Evolutionary conservation across 2,888 invertebrate genomes (phyloP), one percentile per base, ranked within the genome.

Genomic region (Pediacus dermestoides): DNA sequence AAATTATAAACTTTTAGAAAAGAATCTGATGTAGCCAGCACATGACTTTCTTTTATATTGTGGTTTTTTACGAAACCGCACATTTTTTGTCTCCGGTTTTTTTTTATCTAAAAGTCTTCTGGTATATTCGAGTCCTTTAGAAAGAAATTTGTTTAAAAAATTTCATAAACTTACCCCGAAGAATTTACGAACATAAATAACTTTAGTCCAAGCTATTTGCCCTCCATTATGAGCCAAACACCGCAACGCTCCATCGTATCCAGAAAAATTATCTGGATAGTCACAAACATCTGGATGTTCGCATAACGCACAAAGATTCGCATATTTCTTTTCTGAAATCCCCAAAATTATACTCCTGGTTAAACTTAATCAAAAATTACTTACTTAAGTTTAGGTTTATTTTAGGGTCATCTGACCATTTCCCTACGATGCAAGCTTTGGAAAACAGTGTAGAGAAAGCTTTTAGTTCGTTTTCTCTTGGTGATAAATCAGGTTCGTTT

Each of bases 161-260:
- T 31, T 10, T 37, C 7, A 26, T 13, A 21, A 28, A 60, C 76
- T 70, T 68, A 83, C 82, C 37, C 85, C 86, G 61, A 88, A 87
- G 75, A 85, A 86, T 63, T 84, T 81, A 58, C 81, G 75, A 22
- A 88, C 85, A 55, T 75, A 88, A 55, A 85, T 84, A 42, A 86
- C 82, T 66, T 88, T 89, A 8, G 87, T 88, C 72, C 88, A 90
- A 8, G 91, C 92, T 2, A 93, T 81, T 54, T 92, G 82, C 0
- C 91, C 92, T 2, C 81, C 81, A 48, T 87, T 85, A 52, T 85
- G 81, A 1, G 83, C 82, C 42, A 93, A 70, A 64, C 93, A 93
- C 14, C 82, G 73, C 28, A 92, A 71, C 0, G 91, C 88, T 0
- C 93, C 93, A 46, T 87, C 85, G 63, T 91, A 90, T 1, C 92